A percentile compares a stretch with the other conserved stretches of the same genome.
These are phyloP conservation scores for Schizotus pectinicornis DNA, from an alignment of 2,888 invertebrate genomes.

Conservation along the genomic window DNA sequence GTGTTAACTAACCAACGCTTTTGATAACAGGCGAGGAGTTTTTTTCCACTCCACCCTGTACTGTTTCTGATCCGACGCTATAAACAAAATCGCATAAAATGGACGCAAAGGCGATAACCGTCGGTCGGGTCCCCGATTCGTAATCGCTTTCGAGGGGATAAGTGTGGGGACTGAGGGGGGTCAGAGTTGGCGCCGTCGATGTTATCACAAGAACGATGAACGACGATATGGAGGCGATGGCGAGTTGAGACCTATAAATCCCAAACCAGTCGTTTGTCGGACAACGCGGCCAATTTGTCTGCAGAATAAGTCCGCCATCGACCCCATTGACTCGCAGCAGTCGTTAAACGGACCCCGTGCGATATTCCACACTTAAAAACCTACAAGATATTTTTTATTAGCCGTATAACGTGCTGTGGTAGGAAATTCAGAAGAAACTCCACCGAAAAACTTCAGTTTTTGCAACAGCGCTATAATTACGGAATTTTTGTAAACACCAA, in stretches of 20 bases:
- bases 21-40: too few species aligned
- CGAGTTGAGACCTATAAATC: slow-evolving; percentile 36
- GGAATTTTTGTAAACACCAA: too few species aligned
- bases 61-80: slow-evolving; percentile 1
- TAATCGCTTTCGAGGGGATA: slow-evolving; percentile 1
- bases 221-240: slow-evolving; percentile 36
- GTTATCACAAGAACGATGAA: slow-evolving; percentile 38
- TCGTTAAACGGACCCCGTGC: too few species aligned
- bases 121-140: slow-evolving; percentile 1
- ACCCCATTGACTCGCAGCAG: slow-evolving; percentile 16
- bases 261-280: slow-evolving; percentile 32
- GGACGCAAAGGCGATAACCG: slow-evolving; percentile 7
- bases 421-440: too few species aligned
- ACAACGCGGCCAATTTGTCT: slow-evolving; percentile 37
- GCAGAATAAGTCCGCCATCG: slow-evolving; percentile 28
- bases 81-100: slow-evolving; percentile 17
- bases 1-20: too few species aligned
- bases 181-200: slow-evolving; percentile 7
- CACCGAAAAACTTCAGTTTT: too few species aligned
- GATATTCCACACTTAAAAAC: too few species aligned
- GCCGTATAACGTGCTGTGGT: neutral
- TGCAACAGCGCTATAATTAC: too few species aligned
- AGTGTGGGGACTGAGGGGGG: slow-evolving; percentile 6
- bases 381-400: too few species aligned
- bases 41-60: neutral